Conservation (phyloP, 2,113 vertebrate species). For the Poeciliopsis prolifica region DNA sequence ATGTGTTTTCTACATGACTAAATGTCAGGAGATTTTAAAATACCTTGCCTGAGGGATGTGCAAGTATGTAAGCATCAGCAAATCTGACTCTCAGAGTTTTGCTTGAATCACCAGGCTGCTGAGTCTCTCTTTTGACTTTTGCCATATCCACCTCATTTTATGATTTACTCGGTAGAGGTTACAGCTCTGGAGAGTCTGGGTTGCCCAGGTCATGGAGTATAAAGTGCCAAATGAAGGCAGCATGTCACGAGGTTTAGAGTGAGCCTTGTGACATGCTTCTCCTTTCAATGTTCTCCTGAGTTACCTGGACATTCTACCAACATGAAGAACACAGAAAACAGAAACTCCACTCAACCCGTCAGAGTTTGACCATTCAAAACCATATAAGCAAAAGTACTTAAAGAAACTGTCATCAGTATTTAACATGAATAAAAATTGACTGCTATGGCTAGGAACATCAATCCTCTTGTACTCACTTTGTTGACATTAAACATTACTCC, state of each 20-base stretch:
- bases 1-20: neutral
- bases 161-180: neutral
- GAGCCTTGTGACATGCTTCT: neutral
- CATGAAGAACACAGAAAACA: neutral
- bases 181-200: neutral
- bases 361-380: no score
- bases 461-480: no score
- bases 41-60: neutral
- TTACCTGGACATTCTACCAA: neutral
- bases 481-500: no score
- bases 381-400: no score
- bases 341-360: neutral
- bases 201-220: neutral
- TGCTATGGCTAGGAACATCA: no score
- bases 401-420: no score
- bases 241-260: neutral
- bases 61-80: neutral
- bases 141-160: neutral
- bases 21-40: conserved; percentile 26
- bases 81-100: conserved; percentile 1
- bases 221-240: conserved; percentile 2
- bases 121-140: neutral
- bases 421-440: no score
- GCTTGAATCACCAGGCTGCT: conserved; percentile 1
- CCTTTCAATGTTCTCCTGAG: neutral